Percentiles rank a stretch among this genome's conserved stretches.
phyloP scores from a whole-genome alignment of 2,888 invertebrate species.

The Melanostoma mellinum region DNA sequence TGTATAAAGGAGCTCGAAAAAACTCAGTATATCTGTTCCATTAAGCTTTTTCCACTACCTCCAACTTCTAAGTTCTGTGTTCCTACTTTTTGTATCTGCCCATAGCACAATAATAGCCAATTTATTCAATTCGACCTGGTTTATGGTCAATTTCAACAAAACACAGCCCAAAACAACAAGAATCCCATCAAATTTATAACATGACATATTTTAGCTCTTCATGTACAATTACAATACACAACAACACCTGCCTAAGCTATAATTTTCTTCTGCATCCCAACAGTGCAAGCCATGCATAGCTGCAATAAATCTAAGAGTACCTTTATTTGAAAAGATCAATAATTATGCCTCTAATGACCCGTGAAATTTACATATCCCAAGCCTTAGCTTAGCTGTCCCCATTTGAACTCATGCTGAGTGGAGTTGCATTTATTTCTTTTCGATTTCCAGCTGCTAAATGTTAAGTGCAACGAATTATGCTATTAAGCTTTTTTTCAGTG shows the following conservation, averaged over 20 bases:
- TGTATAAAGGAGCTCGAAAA: too few relatives aligned
- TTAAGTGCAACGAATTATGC: slow-evolving; percentile 65
- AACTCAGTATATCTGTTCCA: too few relatives aligned
- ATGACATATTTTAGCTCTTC: slow-evolving; percentile 31
- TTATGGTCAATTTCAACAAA: not conserved
- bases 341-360: slow-evolving; percentile 65
- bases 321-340: slow-evolving; percentile 62
- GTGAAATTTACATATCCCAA: slow-evolving; percentile 56
- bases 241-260: slow-evolving; percentile 42
- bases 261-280: slow-evolving; percentile 15
- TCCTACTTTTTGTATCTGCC: too few relatives aligned
- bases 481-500: slow-evolving; percentile 45
- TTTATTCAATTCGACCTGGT: too few relatives aligned
- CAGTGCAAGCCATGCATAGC: slow-evolving; percentile 10
- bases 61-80: too few relatives aligned
- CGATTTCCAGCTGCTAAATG: slow-evolving; percentile 54
- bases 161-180: not conserved
- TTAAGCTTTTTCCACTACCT: too few relatives aligned
- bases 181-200: slow-evolving; percentile 33
- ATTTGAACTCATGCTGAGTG: slow-evolving; percentile 24
- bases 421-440: slow-evolving; percentile 16
- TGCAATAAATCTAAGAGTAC: slow-evolving; percentile 29
- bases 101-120: too few relatives aligned
- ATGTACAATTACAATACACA: slow-evolving; percentile 20
- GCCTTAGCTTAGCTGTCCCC: slow-evolving; percentile 44